phyloP scores from a whole-genome alignment of 2,888 invertebrate species.

The Dasysyrphus albostriatus region DNA sequence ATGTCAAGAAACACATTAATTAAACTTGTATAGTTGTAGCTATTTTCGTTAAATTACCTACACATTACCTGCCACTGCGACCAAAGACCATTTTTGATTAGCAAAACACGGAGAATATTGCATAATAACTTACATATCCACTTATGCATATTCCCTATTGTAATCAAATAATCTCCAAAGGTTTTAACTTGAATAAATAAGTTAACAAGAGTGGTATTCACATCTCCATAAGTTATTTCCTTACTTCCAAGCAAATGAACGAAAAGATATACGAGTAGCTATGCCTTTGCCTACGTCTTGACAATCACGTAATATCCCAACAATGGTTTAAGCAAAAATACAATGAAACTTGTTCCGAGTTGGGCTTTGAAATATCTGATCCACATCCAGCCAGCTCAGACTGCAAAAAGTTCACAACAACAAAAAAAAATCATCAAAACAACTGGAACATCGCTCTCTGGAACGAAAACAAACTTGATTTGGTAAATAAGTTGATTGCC shows the following conservation, averaged over 20 bases:
- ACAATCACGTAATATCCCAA: conserved; percentile 33
- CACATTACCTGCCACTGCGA: no score
- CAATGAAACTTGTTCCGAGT: conserved; percentile 30
- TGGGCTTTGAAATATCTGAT: neutral
- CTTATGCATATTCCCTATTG: neutral
- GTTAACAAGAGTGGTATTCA: neutral
- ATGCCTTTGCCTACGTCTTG: neutral
- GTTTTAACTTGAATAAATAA: neutral
- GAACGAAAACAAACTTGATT: conserved; percentile 42
- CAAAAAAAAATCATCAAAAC: conserved; percentile 12
- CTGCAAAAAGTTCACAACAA: conserved; percentile 8
- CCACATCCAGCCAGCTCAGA: neutral
- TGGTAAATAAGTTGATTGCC: conserved; percentile 38
- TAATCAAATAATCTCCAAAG: neutral
- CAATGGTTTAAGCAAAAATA: neutral
- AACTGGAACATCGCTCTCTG: conserved; percentile 59
- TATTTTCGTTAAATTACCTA: no score
- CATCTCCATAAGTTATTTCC: neutral
- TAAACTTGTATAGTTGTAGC: no score
- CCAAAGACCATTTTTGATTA: no score
- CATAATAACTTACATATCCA: conserved; percentile 1
- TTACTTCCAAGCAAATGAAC: neutral
- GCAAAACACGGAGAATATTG: neutral
- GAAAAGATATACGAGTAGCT: neutral
- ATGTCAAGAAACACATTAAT: no score